phyloP scores from a whole-genome alignment of 2,888 invertebrate species.

The Eupithecia abbreviata region DNA sequence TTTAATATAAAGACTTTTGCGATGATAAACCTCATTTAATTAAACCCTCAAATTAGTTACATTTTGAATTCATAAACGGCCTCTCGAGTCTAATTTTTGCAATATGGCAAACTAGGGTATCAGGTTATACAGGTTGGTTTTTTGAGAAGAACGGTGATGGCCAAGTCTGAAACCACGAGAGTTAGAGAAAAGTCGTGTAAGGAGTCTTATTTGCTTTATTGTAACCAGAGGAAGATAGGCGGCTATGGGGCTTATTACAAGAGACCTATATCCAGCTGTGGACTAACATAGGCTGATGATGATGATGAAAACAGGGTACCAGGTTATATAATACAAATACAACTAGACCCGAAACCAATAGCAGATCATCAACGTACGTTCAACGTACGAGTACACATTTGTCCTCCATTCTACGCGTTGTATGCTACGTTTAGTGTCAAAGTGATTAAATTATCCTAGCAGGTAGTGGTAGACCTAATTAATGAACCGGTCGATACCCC shows the following conservation, averaged over 20 bases:
- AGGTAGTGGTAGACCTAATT: neutral
- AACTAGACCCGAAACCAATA: neutral
- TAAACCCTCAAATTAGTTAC: neutral
- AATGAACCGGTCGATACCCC: slow-evolving; percentile 17
- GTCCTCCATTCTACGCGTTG: neutral
- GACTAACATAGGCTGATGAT: too few relatives aligned
- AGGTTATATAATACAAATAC: neutral
- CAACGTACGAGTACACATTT: neutral
- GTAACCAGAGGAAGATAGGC: too few relatives aligned
- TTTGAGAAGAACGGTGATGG: too few relatives aligned
- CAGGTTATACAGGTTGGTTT: too few relatives aligned
- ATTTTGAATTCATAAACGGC: too few relatives aligned
- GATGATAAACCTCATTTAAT: too few relatives aligned
- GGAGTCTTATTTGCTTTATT: neutral
- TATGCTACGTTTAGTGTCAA: neutral
- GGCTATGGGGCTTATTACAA: too few relatives aligned
- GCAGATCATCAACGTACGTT: neutral
- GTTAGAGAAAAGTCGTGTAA: too few relatives aligned
- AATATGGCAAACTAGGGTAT: too few relatives aligned
- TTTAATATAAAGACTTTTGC: neutral
- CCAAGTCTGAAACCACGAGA: too few relatives aligned
- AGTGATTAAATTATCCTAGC: neutral
- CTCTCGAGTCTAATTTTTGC: neutral
- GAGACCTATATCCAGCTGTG: too few relatives aligned
- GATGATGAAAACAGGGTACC: neutral